Evolutionary conservation across 2,797 vertebrate genomes (phyloP), one percentile per base, ranked within the genome.

Genomic region (Natrix natrix): DNA sequence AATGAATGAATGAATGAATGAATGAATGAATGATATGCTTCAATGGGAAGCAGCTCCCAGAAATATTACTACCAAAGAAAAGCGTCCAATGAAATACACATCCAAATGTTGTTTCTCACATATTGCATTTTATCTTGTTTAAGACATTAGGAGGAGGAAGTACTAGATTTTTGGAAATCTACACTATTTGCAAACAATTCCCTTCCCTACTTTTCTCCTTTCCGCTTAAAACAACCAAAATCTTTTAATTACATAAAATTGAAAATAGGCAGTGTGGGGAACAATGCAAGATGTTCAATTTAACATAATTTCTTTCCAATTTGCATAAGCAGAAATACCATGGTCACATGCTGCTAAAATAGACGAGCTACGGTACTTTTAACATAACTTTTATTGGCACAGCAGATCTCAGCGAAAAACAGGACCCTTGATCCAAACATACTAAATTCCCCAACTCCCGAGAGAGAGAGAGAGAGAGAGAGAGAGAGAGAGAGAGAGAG

Each of bases 271-370:
- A 89, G 37, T 55, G 22, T 89, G 57, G 5, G 61, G 69, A 93
- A 89, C 48, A 86, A 17, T 43, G 86, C 66, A 91, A 91, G 86
- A 93, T 91, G 69, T 89, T 93, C 69, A 93, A 55, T 14, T 86
- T 13, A 86, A 48, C 57, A 83, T 91, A 57, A 83, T 63, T 87
- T 93, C 86, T 74, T 89, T 89, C n/a, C 90, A 86, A 91, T 91
- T 74, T 93, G 87, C 16, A 43, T 17, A 4, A 89, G 87, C 88
- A 91, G 22, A 89, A 89, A 78, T 61, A 89, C 16, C 57, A 88
- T 56, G 57, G 37, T 69, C 56, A 63, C 24, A n/a, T 43, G 66
- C 43, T 88, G 61, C 32, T 63, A 91, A 89, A 78, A 88, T 59
- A 60, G 61, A 91, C 37, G n/a, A 28, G 24, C 56, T 28, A 32